Base-by-base conservation (phyloP, 2,888 invertebrate species). In the Nineta flava region DNA sequence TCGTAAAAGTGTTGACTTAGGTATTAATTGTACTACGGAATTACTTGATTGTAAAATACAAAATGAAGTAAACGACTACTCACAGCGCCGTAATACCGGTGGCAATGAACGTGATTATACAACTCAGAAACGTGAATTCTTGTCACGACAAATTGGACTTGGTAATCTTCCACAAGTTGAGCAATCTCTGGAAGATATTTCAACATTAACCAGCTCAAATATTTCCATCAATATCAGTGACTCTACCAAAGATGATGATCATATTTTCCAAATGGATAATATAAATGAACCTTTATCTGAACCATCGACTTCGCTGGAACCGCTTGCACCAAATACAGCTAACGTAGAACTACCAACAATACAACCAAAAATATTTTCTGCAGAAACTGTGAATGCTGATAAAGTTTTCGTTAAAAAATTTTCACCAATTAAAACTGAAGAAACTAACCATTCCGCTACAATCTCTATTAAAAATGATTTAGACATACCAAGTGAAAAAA, bases 41-140 rank as follows among this genome's bases (percentile, higher is more conserved):
- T 46, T 17, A 15, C n/a, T 7, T 9, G 55, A 60, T 34, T 58
- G 56, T 48, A 61, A 60, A 57, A 77, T 75, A 60, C 79, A 81
- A 60, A 82, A 81, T 59, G 77, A 83, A 65, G 73, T 78, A 32
- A 83, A 81, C 32, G 82, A 83, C 60, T 79, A 76, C 58, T 73
- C 72, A 2, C 77, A 76, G 58, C 68, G 78, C 57, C 71, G 78
- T 65, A 74, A 67, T 52, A 68, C 68, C 3, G 64, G 66, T 34
- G 67, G 66, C 49, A 65, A 59, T 49, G 61, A 64, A 46, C 61
- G 60, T 49, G 54, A 52, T 34, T 54, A 53, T 21, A 60, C 57
- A 40, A 62, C 62, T 49, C 62, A 62, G 47, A 56, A 52, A 42
- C 56, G 62, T 3, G 66, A 65, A 52, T 68, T 68, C 50, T 56